Base-by-base conservation (phyloP, 2,113 vertebrate species). In the Atherinomorus stipes region DNA sequence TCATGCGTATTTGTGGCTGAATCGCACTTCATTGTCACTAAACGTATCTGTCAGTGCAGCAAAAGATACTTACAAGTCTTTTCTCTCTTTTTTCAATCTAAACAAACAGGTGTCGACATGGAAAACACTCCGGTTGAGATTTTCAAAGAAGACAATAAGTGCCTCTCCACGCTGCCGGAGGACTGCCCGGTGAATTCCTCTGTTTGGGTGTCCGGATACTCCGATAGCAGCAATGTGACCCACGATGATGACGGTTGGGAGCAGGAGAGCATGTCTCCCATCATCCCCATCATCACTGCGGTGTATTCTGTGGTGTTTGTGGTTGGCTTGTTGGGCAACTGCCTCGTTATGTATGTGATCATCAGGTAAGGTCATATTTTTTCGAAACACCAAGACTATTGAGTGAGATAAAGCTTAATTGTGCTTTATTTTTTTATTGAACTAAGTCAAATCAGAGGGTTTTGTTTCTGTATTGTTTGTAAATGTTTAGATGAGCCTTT, bases 291-390 rank as follows among this genome's bases (percentile, higher is more conserved):
- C 77, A 98, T 99, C 92, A 99, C 98, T 0, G 96, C 96, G 0
- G 95, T 99, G 83, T 98, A 99, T 91, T 98, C 96, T 0, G 92
- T 97, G 83, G 96, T 99, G 80, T 99, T 98, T 19, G 95, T 98
- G 56, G 96, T 99, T 0, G 97, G 98, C 63, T 94, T 98, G 89
- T 81, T 96, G 88, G 98, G 98, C 70, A 99, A 99, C 93, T 96
- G 96, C 49, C 93, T 99, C 81, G 98, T 99, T 76, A 99, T 99
- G 97, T 99, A 97, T 91, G 96, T 98, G 84, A 99, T 99, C 81
- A 94, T 99, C 91, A 96, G 98, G 98, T 99, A 95, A 95, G 94
- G 10, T 37, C 16, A 10, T 38, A 18, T 66, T 42, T 50, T 52
- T 13, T 8, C 15, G 31, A 23, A 52, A 40, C 2, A 0, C 42